Base-by-base conservation (phyloP, 2,888 invertebrate species). In the Tachystola acroxantha region DNA sequence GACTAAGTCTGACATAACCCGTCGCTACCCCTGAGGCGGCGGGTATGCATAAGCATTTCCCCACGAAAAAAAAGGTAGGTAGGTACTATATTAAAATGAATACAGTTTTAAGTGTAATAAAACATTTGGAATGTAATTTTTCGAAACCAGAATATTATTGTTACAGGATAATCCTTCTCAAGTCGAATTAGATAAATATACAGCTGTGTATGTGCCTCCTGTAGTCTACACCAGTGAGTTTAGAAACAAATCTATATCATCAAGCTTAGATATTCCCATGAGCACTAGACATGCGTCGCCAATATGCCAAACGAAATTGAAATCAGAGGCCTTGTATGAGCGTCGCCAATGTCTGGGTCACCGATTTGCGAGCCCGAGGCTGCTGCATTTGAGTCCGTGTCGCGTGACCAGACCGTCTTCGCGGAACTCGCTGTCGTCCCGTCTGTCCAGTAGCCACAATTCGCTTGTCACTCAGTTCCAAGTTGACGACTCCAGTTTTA, bases 381-480 rank as follows among this genome's bases (percentile, higher is more conserved):
- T 91, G 44, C 72, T 91, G 28, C 89, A 90, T 33, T 86, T 91
- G 37, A 90, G 90, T 53, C 90, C 90, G 20, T 89, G 89, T 57
- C 90, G 90, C 43, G 85, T 77, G 49, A 80, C 64, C 34, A 85
- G 94, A 45, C 93, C 94, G 7, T 92, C 93, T 49, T 94, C 94
- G 0, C 88, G 94, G 28, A 93, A 90, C 58, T 94, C 94, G 2
- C 76, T 94, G 6, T 91, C 93, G 5, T 94, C 94, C 3, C 90
- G 95, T 2, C 86, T 95, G 10, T 95, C 95, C 30, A 94, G 94
- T 64, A 95, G 95, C 39, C 95, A 96, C 72, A 95, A 95, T 66
- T 95, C 95, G 1, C 86, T 95, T 40, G 91, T 93, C 46, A 89
- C 91, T 11, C 90, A 92, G 42, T 92, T 93, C 57, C 93, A 92